Evolutionary conservation across 2,113 vertebrate genomes (phyloP).

Genomic region (Ictidomys tridecemlineatus): DNA sequence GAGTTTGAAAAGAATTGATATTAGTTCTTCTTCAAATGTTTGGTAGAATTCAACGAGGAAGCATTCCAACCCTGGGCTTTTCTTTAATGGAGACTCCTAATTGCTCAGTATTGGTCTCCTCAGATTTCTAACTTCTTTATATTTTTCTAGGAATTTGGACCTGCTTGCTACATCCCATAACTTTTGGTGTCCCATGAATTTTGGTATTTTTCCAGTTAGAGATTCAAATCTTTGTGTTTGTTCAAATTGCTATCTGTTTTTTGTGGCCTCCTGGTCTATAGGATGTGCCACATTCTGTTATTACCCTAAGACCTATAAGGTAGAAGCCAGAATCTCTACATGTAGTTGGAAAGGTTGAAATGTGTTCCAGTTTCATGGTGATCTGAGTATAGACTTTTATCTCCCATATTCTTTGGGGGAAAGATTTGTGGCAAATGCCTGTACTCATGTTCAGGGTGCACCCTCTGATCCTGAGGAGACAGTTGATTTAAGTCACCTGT

Average conservation of each 20-base stretch:
- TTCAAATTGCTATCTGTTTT: neutral
- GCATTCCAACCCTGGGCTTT: too few relatives aligned
- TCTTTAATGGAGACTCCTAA: too few relatives aligned
- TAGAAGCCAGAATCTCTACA: neutral
- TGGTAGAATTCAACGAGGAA: too few relatives aligned
- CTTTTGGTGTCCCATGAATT: neutral
- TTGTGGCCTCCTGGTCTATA: too few relatives aligned
- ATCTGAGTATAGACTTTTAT: neutral
- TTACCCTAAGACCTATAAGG: neutral
- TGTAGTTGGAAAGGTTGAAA: neutral
- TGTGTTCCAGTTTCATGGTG: neutral
- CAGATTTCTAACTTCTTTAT: too few relatives aligned
- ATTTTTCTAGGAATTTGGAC: neutral
- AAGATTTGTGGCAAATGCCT: neutral
- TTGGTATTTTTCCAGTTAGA: neutral
- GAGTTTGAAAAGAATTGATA: too few relatives aligned
- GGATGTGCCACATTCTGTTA: neutral
- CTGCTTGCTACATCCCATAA: neutral
- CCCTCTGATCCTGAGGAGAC: neutral
- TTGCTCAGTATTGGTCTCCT: too few relatives aligned
- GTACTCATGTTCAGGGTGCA: neutral
- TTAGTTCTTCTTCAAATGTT: too few relatives aligned
- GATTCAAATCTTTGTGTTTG: neutral
- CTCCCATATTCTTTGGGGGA: too few relatives aligned
- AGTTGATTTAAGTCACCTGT: neutral